A percentile compares a stretch with the other conserved stretches of the same genome.
Evolutionary conservation across 2,797 vertebrate genomes (phyloP).

Genomic region (Lutra lutra): DNA sequence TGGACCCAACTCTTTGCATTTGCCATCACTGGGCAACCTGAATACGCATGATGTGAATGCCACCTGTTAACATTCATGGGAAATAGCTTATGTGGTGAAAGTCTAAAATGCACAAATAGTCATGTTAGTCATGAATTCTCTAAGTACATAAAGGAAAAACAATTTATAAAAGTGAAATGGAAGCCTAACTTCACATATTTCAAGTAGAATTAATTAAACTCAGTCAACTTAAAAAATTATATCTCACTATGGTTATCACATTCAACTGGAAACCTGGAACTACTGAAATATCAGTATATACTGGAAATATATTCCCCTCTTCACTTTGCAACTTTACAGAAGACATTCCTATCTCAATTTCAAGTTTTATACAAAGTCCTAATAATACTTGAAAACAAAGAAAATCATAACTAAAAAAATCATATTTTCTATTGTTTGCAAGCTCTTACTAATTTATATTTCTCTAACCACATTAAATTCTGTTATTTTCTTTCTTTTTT

Average conservation of each 20-base stretch:
- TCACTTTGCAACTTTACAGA: background rate
- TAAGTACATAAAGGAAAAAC: background rate
- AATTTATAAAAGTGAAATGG: conserved; percentile 22
- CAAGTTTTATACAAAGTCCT: background rate
- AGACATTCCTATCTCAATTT: background rate
- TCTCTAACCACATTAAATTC: background rate
- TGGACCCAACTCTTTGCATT: conserved; percentile 45
- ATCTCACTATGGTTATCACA: background rate
- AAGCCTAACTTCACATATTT: conserved; percentile 17
- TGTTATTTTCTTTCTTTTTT: background rate
- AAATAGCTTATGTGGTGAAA: conserved; percentile 35
- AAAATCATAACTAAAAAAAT: background rate
- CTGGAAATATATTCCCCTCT: background rate
- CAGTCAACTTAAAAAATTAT: background rate
- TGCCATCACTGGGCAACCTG: conserved; percentile 5
- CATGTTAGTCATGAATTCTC: background rate
- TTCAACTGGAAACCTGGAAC: background rate
- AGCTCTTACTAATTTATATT: background rate
- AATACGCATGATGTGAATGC: background rate
- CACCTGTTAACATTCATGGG: conserved; percentile 49
- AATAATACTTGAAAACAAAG: background rate
- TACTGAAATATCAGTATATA: background rate
- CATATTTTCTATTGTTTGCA: background rate
- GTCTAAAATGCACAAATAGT: background rate
- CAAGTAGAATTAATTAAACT: conserved; percentile 18